A percentile compares a stretch with the other conserved stretches of the same genome.
These are phyloP conservation scores for Argentina silus DNA, from an alignment of 2,797 vertebrate species.

Conservation along the genomic window DNA sequence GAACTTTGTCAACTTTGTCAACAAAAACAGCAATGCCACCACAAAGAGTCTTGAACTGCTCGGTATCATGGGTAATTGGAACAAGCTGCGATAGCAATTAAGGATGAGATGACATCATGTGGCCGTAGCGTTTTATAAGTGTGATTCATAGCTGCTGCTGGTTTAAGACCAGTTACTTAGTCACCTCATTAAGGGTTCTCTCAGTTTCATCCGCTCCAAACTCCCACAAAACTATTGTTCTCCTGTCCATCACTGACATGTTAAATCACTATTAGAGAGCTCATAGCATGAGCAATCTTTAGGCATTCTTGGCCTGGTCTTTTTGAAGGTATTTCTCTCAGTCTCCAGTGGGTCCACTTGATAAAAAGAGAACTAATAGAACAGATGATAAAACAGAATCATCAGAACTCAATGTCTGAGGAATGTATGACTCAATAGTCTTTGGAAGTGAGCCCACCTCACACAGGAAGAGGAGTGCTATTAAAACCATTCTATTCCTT, in stretches of 20 bases:
- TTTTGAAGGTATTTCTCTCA: conserved; percentile 2
- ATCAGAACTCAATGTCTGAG: conserved; percentile 49
- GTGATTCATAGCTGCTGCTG: conserved; percentile 25
- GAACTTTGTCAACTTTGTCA: not conserved
- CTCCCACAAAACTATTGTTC: conserved; percentile 5
- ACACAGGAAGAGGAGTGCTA: conserved; percentile 72
- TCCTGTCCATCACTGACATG: conserved; percentile 39
- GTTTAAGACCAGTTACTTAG: conserved; percentile 19
- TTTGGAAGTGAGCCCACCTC: conserved; percentile 64
- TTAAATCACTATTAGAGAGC: conserved; percentile 35
- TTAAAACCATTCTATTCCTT: conserved; percentile 57
- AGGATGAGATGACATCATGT: conserved; percentile 17
- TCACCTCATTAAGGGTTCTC: conserved; percentile 19
- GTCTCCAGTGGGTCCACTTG: conserved; percentile 20
- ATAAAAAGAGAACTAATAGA: conserved; percentile 45
- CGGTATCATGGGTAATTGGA: conserved; percentile 1
- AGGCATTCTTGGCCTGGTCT: conserved; percentile 10
- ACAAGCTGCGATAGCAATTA: not conserved
- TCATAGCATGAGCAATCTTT: conserved; percentile 44
- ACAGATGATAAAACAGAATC: conserved; percentile 37
- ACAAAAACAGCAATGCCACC: not conserved
- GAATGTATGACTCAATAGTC: conserved; percentile 71
- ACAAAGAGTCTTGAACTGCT: not conserved
- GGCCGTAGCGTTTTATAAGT: conserved; percentile 6
- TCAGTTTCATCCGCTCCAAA: not conserved